Conservation (phyloP, 2,888 invertebrate genomes). For the Cyclophora albipunctata region DNA sequence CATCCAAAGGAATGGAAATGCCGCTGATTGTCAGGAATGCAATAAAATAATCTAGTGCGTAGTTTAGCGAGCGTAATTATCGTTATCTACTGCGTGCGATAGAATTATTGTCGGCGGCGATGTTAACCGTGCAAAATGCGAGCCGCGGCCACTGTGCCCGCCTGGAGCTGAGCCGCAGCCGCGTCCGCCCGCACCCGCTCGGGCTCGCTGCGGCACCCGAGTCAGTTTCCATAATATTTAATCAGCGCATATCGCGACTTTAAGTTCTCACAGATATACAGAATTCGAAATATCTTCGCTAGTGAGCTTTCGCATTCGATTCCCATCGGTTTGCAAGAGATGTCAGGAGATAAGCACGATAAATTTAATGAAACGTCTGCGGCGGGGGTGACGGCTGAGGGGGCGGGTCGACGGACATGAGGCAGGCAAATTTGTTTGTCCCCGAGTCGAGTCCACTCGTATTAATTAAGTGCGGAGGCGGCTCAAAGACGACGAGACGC, state of each 20-base stretch:
- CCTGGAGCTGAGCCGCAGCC: background rate
- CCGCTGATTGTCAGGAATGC: conserved; percentile 1
- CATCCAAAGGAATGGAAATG: background rate
- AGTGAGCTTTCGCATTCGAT: conserved; percentile 46
- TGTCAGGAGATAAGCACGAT: conserved; percentile 62
- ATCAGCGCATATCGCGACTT: conserved; percentile 21
- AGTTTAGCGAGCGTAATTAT: background rate
- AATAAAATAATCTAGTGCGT: conserved; percentile 1
- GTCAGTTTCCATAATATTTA: conserved; percentile 30
- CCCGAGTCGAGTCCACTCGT: conserved; percentile 40
- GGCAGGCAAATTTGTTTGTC: conserved; percentile 58
- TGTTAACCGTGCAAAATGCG: too few relatives aligned
- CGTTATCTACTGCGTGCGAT: too few relatives aligned
- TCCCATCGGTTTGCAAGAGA: conserved; percentile 55
- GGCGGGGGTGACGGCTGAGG: conserved; percentile 15
- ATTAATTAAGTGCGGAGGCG: conserved; percentile 55
- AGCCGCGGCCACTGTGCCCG: background rate
- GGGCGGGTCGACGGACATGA: conserved; percentile 14
- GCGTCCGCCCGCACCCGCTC: conserved; percentile 23
- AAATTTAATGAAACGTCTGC: conserved; percentile 67
- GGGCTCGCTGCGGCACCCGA: conserved; percentile 25
- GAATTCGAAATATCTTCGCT: conserved; percentile 52
- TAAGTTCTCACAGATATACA: conserved; percentile 48
- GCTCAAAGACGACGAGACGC: conserved; percentile 33
- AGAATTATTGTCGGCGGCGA: too few relatives aligned